Evolutionary conservation across 2,113 vertebrate species (phyloP), one percentile per base, ranked within the genome.

Genomic region (Syrrhaptes paradoxus): DNA sequence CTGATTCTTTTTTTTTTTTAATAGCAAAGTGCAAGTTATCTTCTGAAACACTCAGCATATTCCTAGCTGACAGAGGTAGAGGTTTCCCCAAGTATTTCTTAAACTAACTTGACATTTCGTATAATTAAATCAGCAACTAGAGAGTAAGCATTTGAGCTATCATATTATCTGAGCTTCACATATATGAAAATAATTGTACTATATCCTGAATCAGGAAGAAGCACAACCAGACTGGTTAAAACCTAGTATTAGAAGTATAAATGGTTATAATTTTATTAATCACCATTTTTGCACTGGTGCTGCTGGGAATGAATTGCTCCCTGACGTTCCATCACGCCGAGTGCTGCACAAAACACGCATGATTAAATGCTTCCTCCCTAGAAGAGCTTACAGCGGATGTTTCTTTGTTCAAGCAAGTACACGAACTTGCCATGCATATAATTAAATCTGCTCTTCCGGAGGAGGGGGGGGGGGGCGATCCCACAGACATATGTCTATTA

Each of bases 101-200:
- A 61, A 92, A 89, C 84, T 85, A 89, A 79, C 54, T 79, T 92
- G 96, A 82, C 94, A 95, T 91, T 94, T 96, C 94, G 49, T 96
- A 93, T 97, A 96, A 97, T 96, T 97, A 97, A 91, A 95, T 62
- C 66, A 80, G 89, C 87, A 67, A 84, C 91, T 61, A 79, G 68
- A 82, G 87, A 90, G 85, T 94, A 95, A 95, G 96, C 92, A 92
- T 84, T 95, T 6, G 31, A 85, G 91, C 66, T 92, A 94, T 79
- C 89, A 73, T 21, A 85, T 91, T 92, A 85, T 87, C 84, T 0
- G 0, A 72, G 91, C 48, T 65, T 85, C 29, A 34, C 48, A 26
- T 61, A 58, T 22, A 66, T 20, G 81, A 87, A 97, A 96, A 95
- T 90, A 97, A 96, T 88, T 88, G 49, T 43, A 91, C 62, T 54